Evolutionary conservation across 2,113 vertebrate genomes (phyloP), one percentile per base, ranked within the genome.

Genomic region (Dipodomys merriami): DNA sequence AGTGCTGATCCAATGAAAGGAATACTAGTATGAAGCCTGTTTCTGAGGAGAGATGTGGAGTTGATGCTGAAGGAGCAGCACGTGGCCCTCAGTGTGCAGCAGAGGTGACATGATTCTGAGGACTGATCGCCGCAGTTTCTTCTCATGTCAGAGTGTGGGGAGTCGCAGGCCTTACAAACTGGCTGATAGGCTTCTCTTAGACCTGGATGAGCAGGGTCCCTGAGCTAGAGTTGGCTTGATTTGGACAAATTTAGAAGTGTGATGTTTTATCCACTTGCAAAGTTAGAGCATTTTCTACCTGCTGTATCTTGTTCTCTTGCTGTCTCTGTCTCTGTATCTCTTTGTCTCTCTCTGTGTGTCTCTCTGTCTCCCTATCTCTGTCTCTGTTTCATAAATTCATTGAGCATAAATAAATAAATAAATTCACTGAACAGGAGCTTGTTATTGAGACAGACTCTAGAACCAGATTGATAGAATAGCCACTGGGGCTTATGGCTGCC

Each of bases 181-280:
- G 12, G 25, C 39, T 19, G 20, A 15, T 1, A 13, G 12, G 15
- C 53, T 69, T 64, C 46, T 88, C 23, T 1, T 4, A 11, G 30
- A 64, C 29, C n/a, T 82, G 13, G 1, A 7, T 44, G n/a, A 64
- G 5, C 44, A n/a, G 23, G 39, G n/a, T n/a, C 69, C 25, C 5
- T 33, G 18, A 74, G 29, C 60, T 35, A 65, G 27, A 53, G 18
- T 6, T 88, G 16, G 62, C 62, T 90, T 29, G 15, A 62, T 72
- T 83, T 76, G 72, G 62, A 49, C 30, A 79, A 35, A 79, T 64
- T 49, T n/a, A 68, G 44, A 91, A 94, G 39, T 23, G 30, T 68
- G 25, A 49, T 39, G 49, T 30, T 80, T 72, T 65, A 13, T 80
- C n/a, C 4, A 18, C 60, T 49, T 29, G 79, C 35, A 62, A 88